Base-by-base conservation (phyloP, 2,113 vertebrate genomes). In the Alexandromys fortis region DNA sequence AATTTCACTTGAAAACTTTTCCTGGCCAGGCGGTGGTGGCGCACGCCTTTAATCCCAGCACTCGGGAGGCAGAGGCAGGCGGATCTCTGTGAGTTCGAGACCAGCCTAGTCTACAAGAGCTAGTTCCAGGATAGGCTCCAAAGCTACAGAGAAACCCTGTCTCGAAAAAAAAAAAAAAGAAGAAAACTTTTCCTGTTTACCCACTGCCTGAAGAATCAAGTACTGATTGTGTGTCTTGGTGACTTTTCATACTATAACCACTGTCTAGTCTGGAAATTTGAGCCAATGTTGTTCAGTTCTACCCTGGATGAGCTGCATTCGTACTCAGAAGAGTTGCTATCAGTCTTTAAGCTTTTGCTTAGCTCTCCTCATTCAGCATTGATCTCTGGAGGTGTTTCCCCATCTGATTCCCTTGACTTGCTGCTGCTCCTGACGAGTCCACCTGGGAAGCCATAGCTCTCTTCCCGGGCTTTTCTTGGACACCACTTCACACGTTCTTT, bases 391-490 rank as follows among this genome's bases (percentile, higher is more conserved):
- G 49, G 33, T 55, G 11, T 35, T 70, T 91, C 83, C 9, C 0
- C 24, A 89, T 78, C 42, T 89, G 35, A 35, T 86, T 35, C 47
- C 79, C 58, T 68, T 82, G 61, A 21, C 35, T 52, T 89, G 38
- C 61, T 89, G 38, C 52, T 86, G 2, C 45, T 6, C 19, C 1
- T 6, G 35, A 92, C 16, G 61, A 16, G 73, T 42, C 55, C 16
- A 88, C 24, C 17, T 87, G 35, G 88, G 7, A 63, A 85, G 35
- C 78, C 8, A 2, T 94, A 79, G 38, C 72, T 63, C 68, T 91
- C 42, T 67, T 79, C 92, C 61, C 63, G 45, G 75, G 26, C 7
- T 93, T 24, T 94, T 93, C 88, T 89, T 30, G 65, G 78, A 94
- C 79, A 94, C 16, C 38, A 87, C 45, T 21, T 58, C 55, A 19